Evolutionary conservation across 53 echinoderm and acorn worm species (phyloP), one percentile per base, ranked within the genome.

Genomic region (Luidia sarsii): DNA sequence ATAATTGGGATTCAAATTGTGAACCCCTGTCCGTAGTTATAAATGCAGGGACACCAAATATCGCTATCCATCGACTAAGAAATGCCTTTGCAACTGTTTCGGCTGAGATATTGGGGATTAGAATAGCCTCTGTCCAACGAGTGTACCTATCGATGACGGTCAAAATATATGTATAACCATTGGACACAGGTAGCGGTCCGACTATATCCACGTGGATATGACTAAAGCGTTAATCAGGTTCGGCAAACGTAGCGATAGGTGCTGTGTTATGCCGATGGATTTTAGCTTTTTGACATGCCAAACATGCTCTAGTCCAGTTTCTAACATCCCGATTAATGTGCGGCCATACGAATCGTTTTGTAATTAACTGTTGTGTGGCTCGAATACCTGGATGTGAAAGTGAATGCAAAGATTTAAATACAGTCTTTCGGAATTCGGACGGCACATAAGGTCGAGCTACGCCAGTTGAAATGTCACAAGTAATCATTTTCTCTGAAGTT

Each of bases 101-200:
- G 9, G 91, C 91, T 13, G 84, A 45, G 18, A 91, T 91, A 31
- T 87, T 64, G 15, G 50, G 10, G 16, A 87, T 64, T 18, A 87
- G 91, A 32, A 91, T 84, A 2, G 87, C 91, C 34, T 79, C 80
- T 8, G 91, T 62, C 87, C 87, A 87, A 20, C 82, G 38, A n/a
- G 88, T 73, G 31, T 61, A 88, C 4, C 88, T 52, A 46, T 85
- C 90, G 4, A 90, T 60, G 35, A 56, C 51, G 1, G 90, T 90
- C 0, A 85, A 57, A 0, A 85, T 29, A n/a, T 89, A 89, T 2
- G 61, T 33, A 65, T 32, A 37, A 19, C 89, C 84, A 20, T 65
- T 50, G n/a, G 89, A 84, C 23, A 55, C 46, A 7, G 68, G 68
- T 25, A 68, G 39, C 5, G 66, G 49, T 28, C 68, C 48, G 29